These are phyloP conservation scores for Alcedo quadribrachys DNA, from an alignment of 2,797 vertebrate genomes.

Conservation along the genomic window DNA sequence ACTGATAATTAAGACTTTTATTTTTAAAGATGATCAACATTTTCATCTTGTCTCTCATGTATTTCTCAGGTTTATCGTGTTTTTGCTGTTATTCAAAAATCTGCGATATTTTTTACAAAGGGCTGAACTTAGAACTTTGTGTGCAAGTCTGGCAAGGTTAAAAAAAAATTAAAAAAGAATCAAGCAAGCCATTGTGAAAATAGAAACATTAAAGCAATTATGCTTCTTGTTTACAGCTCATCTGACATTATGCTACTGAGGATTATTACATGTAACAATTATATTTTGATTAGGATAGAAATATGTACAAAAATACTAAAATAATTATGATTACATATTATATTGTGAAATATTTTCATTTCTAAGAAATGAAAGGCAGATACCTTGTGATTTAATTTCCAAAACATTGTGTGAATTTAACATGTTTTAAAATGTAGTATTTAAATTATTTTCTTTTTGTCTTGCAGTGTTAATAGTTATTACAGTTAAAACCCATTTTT, in stretches of 20 bases:
- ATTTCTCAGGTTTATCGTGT: not conserved
- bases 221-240: slow-evolving; percentile 54
- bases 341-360: not conserved
- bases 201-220: slow-evolving; percentile 47
- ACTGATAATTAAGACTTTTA: not conserved
- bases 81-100: not conserved
- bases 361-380: not conserved
- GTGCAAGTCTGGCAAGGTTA: not conserved
- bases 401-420: not conserved
- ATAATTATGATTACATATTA: no score
- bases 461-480: slow-evolving; percentile 55
- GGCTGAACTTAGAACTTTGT: not conserved
- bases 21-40: not conserved
- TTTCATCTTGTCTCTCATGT: not conserved
- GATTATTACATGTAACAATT: slow-evolving; percentile 55
- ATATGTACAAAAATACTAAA: not conserved
- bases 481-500: slow-evolving; percentile 49
- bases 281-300: slow-evolving; percentile 47
- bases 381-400: slow-evolving; percentile 43
- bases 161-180: not conserved
- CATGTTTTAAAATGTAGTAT: slow-evolving; percentile 32
- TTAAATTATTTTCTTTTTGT: slow-evolving; percentile 52
- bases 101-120: not conserved
- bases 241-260: slow-evolving; percentile 28
- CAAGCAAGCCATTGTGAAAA: slow-evolving; percentile 13